These are phyloP conservation scores for Lobophora halterata DNA, from an alignment of 2,888 invertebrate genomes.

Conservation along the genomic window DNA sequence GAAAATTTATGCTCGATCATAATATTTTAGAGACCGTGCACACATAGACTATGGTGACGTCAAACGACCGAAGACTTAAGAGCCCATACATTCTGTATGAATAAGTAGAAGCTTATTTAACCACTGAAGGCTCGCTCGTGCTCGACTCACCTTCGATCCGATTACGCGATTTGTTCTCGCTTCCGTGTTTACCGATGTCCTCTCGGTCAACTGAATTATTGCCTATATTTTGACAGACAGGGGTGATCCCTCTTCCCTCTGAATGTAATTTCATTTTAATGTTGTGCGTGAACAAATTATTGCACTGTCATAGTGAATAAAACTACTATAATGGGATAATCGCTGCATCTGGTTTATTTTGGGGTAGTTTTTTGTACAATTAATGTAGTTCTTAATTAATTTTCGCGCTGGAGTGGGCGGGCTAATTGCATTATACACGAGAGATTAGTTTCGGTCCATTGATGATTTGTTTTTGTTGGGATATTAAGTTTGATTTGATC, in stretches of 20 bases:
- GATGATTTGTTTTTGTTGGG: constrained; percentile 44
- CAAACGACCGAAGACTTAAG: no score
- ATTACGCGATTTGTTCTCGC: constrained; percentile 67
- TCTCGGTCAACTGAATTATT: constrained; percentile 57
- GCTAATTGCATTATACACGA: constrained; percentile 63
- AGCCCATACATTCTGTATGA: neutral
- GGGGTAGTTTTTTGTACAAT: constrained; percentile 56
- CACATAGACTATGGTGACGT: no score
- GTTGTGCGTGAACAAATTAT: constrained; percentile 76
- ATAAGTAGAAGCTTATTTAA: neutral
- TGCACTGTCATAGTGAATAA: constrained; percentile 71
- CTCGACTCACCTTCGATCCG: constrained; percentile 52
- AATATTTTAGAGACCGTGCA: no score
- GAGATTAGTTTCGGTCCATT: constrained; percentile 56
- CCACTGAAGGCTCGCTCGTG: no score
- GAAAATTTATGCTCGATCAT: no score
- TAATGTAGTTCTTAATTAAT: constrained; percentile 65
- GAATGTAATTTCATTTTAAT: constrained; percentile 74
- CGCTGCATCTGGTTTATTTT: constrained; percentile 61
- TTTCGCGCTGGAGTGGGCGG: constrained; percentile 48
- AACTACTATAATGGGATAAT: constrained; percentile 69
- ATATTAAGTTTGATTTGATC: constrained; percentile 38
- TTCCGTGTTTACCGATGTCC: constrained; percentile 51
- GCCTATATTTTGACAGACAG: constrained; percentile 66
- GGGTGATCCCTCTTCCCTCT: constrained; percentile 46